Percentiles rank a stretch among this genome's conserved stretches.
These are phyloP conservation scores for Pterophyllum scalare DNA, from an alignment of 2,113 vertebrate species.

Conservation along the genomic window DNA sequence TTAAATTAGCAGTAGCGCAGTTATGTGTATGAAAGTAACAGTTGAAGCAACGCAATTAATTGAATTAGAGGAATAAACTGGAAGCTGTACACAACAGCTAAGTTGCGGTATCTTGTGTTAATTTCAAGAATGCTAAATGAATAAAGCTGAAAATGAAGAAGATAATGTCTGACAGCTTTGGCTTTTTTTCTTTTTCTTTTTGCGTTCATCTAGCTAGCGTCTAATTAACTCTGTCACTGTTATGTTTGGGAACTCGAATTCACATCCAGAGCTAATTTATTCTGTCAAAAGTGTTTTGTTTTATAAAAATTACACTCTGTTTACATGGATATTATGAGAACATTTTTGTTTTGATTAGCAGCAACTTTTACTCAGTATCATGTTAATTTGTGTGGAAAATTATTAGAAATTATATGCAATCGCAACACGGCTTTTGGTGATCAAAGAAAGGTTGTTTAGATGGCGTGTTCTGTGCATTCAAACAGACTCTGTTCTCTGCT, in stretches of 20 bases:
- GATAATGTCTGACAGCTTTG: neutral
- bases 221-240: slow-evolving; percentile 48
- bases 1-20: neutral
- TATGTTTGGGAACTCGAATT: slow-evolving; percentile 22
- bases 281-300: neutral
- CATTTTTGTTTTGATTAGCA: slow-evolving; percentile 37
- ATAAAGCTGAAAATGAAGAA: slow-evolving; percentile 9
- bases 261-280: neutral
- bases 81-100: neutral
- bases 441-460: neutral
- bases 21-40: too few species aligned
- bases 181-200: slow-evolving; percentile 8
- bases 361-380: slow-evolving; percentile 16
- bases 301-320: slow-evolving; percentile 3
- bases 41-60: neutral
- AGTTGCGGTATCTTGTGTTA: neutral
- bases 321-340: slow-evolving; percentile 8
- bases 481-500: neutral
- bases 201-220: slow-evolving; percentile 8
- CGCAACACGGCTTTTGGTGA: slow-evolving; percentile 12
- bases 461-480: slow-evolving; percentile 10
- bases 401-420: slow-evolving; percentile 36
- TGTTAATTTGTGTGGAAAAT: slow-evolving; percentile 49
- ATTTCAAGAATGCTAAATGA: slow-evolving; percentile 23
- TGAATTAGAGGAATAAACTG: neutral